Evolutionary conservation across 2,113 vertebrate species (phyloP).

Genomic region (Heteronetta atricapilla): DNA sequence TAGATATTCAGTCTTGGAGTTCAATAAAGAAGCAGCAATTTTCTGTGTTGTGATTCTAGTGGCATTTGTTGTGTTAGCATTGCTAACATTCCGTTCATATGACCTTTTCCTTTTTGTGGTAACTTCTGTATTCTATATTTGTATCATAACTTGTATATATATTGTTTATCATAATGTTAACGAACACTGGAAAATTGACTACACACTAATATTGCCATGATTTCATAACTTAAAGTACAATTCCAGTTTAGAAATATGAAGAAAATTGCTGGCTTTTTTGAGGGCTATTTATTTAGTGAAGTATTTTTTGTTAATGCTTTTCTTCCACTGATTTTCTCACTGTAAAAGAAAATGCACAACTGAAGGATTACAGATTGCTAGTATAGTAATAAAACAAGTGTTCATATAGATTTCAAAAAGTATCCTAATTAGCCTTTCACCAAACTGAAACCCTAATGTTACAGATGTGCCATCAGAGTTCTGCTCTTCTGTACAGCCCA

Average conservation of each 20-base stretch:
- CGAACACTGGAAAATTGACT: constrained; percentile 17
- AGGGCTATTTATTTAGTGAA: neutral
- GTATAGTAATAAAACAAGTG: constrained; percentile 69
- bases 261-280: constrained; percentile 20
- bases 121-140: constrained; percentile 48
- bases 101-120: neutral
- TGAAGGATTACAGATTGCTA: constrained; percentile 32
- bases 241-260: neutral
- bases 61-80: constrained; percentile 38
- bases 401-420: constrained; percentile 36
- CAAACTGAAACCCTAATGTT: neutral
- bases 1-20: constrained; percentile 15
- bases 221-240: constrained; percentile 35
- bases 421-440: neutral
- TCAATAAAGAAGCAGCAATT: neutral
- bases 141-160: constrained; percentile 43
- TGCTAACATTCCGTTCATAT: constrained; percentile 40
- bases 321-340: neutral
- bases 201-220: neutral
- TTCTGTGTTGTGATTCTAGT: constrained; percentile 30
- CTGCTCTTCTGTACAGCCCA: neutral
- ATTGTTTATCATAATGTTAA: constrained; percentile 50
- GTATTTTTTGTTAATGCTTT: neutral
- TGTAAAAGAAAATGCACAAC: neutral
- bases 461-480: neutral